phyloP scores from a whole-genome alignment of 2,888 invertebrate species.

The Melanotus villosus region DNA sequence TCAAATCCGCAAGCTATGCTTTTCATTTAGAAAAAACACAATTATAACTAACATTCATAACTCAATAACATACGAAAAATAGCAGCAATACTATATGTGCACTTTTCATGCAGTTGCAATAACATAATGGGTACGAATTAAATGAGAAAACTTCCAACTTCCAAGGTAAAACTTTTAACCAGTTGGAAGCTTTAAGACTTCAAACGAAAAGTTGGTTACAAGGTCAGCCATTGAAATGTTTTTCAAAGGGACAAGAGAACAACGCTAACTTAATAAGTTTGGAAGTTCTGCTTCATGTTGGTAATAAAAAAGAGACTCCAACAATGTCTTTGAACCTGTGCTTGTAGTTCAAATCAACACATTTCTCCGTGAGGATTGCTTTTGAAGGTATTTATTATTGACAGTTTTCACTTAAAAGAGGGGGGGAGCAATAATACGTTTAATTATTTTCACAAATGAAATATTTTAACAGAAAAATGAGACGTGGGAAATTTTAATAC shows the following conservation, averaged over 20 bases:
- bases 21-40: neutral
- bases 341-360: no score
- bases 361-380: no score
- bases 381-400: no score
- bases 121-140: no score
- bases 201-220: conserved; percentile 3
- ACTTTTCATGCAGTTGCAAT: no score
- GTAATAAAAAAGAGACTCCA: conserved; percentile 4
- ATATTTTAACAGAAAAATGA: no score
- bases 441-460: no score
- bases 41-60: no score
- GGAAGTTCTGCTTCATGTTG: neutral
- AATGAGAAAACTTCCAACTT: conserved; percentile 5
- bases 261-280: conserved; percentile 16
- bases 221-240: conserved; percentile 1
- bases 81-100: no score
- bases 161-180: neutral
- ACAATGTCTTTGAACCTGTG: neutral
- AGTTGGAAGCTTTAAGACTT: neutral
- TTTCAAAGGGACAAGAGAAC: conserved; percentile 15
- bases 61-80: no score
- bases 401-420: neutral
- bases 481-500: no score
- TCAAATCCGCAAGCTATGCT: neutral
- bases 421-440: no score